phyloP scores from a whole-genome alignment of 2,797 vertebrate genomes.

The Gila robusta region DNA sequence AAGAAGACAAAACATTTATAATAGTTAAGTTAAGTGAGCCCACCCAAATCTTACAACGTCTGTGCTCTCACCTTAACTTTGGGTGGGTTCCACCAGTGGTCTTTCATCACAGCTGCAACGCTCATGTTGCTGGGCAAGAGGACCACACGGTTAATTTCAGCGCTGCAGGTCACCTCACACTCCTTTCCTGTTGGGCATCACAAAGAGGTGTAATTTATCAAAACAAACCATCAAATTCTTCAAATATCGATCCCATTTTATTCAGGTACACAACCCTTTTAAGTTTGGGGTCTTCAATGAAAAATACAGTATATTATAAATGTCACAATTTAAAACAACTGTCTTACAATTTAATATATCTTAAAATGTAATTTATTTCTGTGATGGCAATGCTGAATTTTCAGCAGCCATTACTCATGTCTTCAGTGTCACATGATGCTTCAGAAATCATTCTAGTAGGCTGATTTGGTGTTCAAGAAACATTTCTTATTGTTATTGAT shows the following conservation, averaged over 20 bases:
- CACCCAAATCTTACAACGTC: not conserved
- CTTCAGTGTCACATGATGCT: not conserved
- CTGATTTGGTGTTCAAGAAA: not conserved
- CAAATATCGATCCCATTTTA: not conserved
- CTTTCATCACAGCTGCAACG: constrained; percentile 78
- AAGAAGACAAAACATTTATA: constrained; percentile 39
- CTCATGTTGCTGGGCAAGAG: constrained; percentile 90
- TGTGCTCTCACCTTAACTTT: constrained; percentile 87
- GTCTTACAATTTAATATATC: not conserved
- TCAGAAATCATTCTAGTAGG: not conserved
- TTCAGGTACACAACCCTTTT: not conserved
- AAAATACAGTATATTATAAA: not conserved
- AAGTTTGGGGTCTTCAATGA: not conserved
- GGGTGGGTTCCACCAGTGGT: constrained; percentile 93
- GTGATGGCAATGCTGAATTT: not conserved
- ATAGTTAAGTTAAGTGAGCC: constrained; percentile 19
- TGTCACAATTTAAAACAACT: not conserved
- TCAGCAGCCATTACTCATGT: not conserved
- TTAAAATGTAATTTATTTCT: not conserved
- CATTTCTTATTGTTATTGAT: not conserved
- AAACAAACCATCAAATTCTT: not conserved
- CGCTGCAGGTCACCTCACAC: constrained; percentile 89
- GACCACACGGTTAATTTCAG: constrained; percentile 87
- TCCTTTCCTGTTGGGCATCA: constrained; percentile 82
- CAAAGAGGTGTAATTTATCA: constrained; percentile 18